Evolutionary conservation across 2,113 vertebrate species (phyloP).

Genomic region (Nannobrachium achirus): DNA sequence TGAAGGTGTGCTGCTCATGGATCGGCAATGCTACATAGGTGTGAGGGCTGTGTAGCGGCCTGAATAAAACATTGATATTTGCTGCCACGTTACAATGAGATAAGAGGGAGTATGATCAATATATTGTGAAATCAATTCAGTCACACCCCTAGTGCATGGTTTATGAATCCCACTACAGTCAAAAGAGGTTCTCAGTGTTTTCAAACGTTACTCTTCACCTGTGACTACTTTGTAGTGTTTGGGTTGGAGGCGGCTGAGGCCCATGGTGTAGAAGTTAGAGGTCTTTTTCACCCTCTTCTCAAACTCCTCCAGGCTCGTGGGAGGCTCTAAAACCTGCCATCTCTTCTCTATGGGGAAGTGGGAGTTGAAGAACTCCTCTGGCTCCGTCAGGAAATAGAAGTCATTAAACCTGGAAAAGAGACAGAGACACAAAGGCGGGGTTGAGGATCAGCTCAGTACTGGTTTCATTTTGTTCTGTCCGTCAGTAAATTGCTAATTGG

Average conservation of each 20-base stretch:
- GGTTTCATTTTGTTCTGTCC: not conserved
- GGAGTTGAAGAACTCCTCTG: conserved; percentile 80
- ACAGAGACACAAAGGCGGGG: conserved; percentile 24
- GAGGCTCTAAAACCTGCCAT: conserved; percentile 81
- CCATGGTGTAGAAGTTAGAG: conserved; percentile 78
- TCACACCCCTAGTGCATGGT: no score
- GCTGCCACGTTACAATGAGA: no score
- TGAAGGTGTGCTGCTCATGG: no score
- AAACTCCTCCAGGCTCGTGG: conserved; percentile 69
- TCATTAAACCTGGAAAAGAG: conserved; percentile 75
- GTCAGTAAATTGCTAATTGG: not conserved
- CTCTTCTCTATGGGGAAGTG: conserved; percentile 78
- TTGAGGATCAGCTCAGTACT: conserved; percentile 29
- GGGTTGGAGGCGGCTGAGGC: conserved; percentile 77
- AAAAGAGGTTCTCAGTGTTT: no score
- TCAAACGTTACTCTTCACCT: conserved; percentile 53
- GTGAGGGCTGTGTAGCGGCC: no score
- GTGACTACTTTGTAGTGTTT: conserved; percentile 74
- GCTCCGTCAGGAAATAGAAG: conserved; percentile 84
- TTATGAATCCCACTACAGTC: no score
- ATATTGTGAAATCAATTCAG: no score
- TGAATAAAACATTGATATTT: no score
- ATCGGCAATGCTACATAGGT: no score
- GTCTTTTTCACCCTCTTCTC: conserved; percentile 81
- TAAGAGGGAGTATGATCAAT: no score